phyloP scores from a whole-genome alignment of 2,797 vertebrate species.

The Nothura maculosa region DNA sequence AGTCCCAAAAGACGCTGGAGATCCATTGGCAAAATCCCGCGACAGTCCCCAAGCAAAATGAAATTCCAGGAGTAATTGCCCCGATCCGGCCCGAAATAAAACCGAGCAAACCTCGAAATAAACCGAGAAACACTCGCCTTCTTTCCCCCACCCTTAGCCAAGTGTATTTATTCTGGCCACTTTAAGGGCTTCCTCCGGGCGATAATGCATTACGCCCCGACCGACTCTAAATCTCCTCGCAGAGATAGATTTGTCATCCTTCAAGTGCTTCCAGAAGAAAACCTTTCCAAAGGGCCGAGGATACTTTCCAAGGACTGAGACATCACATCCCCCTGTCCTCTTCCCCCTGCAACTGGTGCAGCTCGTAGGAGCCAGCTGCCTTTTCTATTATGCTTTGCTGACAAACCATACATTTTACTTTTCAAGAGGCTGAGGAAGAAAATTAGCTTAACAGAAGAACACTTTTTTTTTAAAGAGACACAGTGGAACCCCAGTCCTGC shows the following conservation, averaged over 20 bases:
- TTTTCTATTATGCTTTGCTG: neutral
- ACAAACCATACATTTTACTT: neutral
- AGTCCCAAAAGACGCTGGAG: neutral
- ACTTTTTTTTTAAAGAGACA: fast-evolving
- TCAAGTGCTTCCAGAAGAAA: neutral
- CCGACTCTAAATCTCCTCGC: neutral
- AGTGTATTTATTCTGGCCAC: fast-evolving
- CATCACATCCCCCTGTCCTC: neutral
- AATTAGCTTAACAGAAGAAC: too few relatives aligned
- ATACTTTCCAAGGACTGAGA: neutral
- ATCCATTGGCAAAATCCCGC: neutral
- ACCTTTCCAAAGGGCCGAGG: fast-evolving
- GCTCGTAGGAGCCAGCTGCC: neutral
- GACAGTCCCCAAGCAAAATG: neutral
- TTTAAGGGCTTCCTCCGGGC: neutral
- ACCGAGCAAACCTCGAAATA: fast-evolving
- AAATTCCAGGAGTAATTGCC: neutral
- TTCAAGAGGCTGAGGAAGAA: neutral
- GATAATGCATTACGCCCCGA: neutral
- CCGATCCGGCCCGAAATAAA: neutral
- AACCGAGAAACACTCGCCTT: fast-evolving
- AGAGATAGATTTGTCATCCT: neutral
- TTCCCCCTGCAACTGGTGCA: neutral
- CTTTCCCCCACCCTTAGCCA: fast-evolving
- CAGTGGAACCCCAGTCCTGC: neutral